These are phyloP conservation scores for Leptinotarsa lineolata DNA, from an alignment of 1,140 invertebrate genomes.

Conservation along the genomic window DNA sequence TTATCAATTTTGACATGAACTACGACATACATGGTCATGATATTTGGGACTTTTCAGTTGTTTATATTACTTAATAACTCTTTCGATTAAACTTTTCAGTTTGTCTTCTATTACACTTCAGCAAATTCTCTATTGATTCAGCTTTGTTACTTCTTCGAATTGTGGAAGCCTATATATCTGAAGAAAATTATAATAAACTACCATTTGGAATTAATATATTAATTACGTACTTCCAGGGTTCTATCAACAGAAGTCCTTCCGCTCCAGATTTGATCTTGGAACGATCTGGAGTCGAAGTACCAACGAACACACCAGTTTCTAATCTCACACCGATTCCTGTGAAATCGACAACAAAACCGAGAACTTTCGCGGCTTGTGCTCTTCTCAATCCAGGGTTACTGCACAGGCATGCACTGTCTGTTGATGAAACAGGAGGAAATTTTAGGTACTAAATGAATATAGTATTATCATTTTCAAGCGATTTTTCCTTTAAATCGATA, in stretches of 20 bases:
- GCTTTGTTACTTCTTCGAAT: too few species aligned
- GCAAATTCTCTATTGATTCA: too few species aligned
- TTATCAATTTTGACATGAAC: too few species aligned
- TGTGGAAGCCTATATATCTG: too few species aligned
- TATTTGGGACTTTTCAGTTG: too few species aligned
- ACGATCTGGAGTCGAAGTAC: slow-evolving; percentile 32
- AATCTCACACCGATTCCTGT: background rate
- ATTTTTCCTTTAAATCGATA: background rate
- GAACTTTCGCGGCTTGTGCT: slow-evolving; percentile 57
- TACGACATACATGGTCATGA: too few species aligned
- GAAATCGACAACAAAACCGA: slow-evolving; percentile 26
- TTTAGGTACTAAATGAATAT: slow-evolving; percentile 49
- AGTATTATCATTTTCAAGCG: background rate
- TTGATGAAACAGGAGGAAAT: slow-evolving; percentile 61
- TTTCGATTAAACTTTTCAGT: too few species aligned
- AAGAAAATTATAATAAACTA: too few species aligned
- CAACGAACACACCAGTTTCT: slow-evolving; percentile 1
- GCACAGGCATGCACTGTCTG: slow-evolving; percentile 65
- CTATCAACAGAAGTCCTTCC: slow-evolving; percentile 53
- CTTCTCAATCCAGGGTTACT: slow-evolving; percentile 63
- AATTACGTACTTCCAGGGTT: slow-evolving; percentile 38
- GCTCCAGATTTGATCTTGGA: slow-evolving; percentile 49
- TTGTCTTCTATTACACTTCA: too few species aligned
- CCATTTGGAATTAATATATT: background rate
- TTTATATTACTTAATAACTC: too few species aligned